phyloP scores from a whole-genome alignment of 2,888 invertebrate species.

The Dynastes hyllus region DNA sequence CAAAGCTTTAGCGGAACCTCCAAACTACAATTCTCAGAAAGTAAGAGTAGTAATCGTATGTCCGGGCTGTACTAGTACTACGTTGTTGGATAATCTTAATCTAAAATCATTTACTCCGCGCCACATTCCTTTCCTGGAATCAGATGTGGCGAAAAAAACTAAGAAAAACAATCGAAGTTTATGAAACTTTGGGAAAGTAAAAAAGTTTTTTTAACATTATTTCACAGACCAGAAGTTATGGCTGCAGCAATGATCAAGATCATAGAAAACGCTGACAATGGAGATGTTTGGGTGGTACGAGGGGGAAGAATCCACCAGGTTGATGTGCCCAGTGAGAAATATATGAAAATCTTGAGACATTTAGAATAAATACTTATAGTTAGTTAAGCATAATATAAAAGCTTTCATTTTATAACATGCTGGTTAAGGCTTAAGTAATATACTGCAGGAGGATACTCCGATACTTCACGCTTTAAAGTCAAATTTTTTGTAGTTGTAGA shows the following conservation, averaged over 20 bases:
- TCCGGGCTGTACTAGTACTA: slow-evolving; percentile 42
- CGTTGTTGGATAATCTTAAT: slow-evolving; percentile 41
- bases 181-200: too few species aligned
- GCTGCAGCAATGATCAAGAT: slow-evolving; percentile 68
- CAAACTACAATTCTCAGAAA: slow-evolving; percentile 29
- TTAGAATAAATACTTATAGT: not conserved
- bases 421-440: too few species aligned
- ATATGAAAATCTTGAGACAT: not conserved
- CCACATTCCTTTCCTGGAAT: not conserved
- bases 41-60: slow-evolving; percentile 45
- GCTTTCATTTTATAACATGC: too few species aligned
- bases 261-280: slow-evolving; percentile 68
- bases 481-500: too few species aligned
- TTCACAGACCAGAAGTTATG: slow-evolving; percentile 66
- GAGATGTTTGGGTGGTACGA: slow-evolving; percentile 71
- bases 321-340: not conserved
- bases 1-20: slow-evolving; percentile 18
- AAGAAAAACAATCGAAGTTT: slow-evolving; percentile 22
- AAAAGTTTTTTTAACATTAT: not conserved
- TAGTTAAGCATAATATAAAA: too few species aligned
- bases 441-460: too few species aligned
- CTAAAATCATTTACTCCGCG: slow-evolving; percentile 20
- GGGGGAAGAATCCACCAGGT: slow-evolving; percentile 52
- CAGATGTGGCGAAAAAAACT: not conserved
- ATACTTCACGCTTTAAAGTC: too few species aligned